A percentile compares a stretch with the other conserved stretches of the same genome.
Evolutionary conservation across 2,797 vertebrate species (phyloP).

Genomic region (Cercopithecus hamlyni): DNA sequence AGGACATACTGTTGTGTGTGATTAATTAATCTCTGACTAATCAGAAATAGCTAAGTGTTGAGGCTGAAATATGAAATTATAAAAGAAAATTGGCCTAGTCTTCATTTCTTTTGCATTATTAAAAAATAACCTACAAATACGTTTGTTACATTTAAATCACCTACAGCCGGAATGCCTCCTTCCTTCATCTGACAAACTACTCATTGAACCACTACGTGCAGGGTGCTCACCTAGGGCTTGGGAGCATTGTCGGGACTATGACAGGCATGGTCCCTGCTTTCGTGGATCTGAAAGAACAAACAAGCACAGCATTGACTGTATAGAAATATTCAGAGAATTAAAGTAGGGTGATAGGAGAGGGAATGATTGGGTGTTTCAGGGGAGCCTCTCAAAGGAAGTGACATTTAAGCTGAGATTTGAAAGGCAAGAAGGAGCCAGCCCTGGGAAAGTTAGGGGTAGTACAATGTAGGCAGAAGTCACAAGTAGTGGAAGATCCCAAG

Average conservation of each 20-base stretch:
- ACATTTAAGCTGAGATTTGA: background rate
- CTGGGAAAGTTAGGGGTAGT: background rate
- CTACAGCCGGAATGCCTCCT: background rate
- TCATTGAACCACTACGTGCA: background rate
- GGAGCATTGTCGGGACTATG: rapidly evolving
- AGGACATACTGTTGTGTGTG: background rate
- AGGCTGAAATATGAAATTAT: background rate
- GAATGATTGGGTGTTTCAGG: background rate
- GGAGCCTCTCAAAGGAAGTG: background rate
- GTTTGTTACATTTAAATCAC: background rate
- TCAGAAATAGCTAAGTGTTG: background rate
- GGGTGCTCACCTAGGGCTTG: background rate
- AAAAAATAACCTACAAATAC: background rate
- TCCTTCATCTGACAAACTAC: background rate
- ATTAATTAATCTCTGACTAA: background rate
- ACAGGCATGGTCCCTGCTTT: background rate
- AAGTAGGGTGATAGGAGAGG: background rate
- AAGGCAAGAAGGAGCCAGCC: background rate
- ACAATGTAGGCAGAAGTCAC: background rate
- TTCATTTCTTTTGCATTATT: constrained; percentile 13
- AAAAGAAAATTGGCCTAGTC: background rate
- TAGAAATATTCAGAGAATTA: background rate
- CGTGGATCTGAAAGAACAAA: background rate
- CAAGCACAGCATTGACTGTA: background rate
- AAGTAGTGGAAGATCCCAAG: background rate